A percentile compares a stretch with the other conserved stretches of the same genome.
phyloP scores from a whole-genome alignment of 2,797 vertebrate species.

The Pangasius macronema region DNA sequence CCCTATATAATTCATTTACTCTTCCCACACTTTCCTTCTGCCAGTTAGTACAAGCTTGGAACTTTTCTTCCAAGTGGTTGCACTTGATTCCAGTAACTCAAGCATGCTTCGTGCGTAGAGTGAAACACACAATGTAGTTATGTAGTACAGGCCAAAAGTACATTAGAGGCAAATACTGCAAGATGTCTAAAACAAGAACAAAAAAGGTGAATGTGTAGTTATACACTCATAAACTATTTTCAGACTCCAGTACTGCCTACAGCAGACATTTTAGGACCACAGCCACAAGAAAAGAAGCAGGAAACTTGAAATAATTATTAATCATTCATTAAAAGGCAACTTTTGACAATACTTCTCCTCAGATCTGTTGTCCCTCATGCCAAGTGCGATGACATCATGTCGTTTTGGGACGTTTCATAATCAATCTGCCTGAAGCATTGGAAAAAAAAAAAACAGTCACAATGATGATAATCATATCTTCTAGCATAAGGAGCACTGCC shows the following conservation, averaged over 20 bases:
- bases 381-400: conserved; percentile 68
- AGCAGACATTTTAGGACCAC: not conserved
- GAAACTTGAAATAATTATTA: not conserved
- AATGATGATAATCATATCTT: conserved; percentile 76
- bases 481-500: conserved; percentile 68
- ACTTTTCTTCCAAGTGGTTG: conserved; percentile 17
- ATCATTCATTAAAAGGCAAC: conserved; percentile 19
- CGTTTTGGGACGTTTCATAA: conserved; percentile 64
- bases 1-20: conserved; percentile 40
- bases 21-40: conserved; percentile 34
- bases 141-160: not conserved
- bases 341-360: conserved; percentile 60
- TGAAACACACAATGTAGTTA: conserved; percentile 5
- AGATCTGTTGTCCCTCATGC: conserved; percentile 51
- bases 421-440: conserved; percentile 60
- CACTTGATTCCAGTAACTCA: conserved; percentile 28
- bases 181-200: not conserved
- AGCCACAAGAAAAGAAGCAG: conserved; percentile 13
- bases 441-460: conserved; percentile 55
- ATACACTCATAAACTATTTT: not conserved
- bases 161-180: not conserved
- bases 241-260: not conserved
- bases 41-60: conserved; percentile 24
- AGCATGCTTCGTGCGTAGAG: conserved; percentile 4
- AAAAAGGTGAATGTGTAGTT: not conserved